Base-by-base conservation (phyloP, 2,797 vertebrate genomes). In the Hemibagrus guttatus region DNA sequence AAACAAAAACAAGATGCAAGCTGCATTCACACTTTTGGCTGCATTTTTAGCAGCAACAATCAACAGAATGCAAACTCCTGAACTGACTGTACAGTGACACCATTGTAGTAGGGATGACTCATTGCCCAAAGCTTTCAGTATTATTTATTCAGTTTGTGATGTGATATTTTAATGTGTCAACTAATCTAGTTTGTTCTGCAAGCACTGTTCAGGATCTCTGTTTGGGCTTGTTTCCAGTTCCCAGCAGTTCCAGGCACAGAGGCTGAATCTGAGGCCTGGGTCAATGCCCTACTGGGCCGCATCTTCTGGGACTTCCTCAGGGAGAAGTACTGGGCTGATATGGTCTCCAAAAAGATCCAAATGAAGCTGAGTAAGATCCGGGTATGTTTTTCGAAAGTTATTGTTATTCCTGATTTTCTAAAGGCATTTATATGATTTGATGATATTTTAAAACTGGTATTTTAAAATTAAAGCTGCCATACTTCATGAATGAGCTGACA, bases 281-380 rank as follows among this genome's bases (percentile, higher is more conserved):
- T 98, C 91, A 99, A 99, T 0, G 97, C 98, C 88, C 96, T 99
- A 88, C 94, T 99, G 68, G 98, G 98, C 86, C 96, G 98, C 91
- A 96, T 98, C 89, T 99, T 99, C 94, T 99, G 98, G 98, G 98
- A 99, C 94, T 99, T 99, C 93, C 95, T 99, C 87, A 96, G 97
- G 91, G 98, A 99, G 93, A 99, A 97, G 88, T 97, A 99, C 90
- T 99, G 98, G 98, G 97, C 97, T 87, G 95, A 97, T 79, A 88
- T 98, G 7, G 98, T 99, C 82, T 99, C 98, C 85, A 98, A 98
- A 94, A 99, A 99, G 95, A 99, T 99, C 92, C 98, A 99, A 91
- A 99, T 99, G 97, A 99, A 99, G 92, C 97, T 99, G 90, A 99
- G 98, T 93, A 99, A 99, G 93, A 99, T 99, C 92, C 96, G 98